Conservation (phyloP, 2,888 invertebrate genomes). For the Eupithecia abbreviata region DNA sequence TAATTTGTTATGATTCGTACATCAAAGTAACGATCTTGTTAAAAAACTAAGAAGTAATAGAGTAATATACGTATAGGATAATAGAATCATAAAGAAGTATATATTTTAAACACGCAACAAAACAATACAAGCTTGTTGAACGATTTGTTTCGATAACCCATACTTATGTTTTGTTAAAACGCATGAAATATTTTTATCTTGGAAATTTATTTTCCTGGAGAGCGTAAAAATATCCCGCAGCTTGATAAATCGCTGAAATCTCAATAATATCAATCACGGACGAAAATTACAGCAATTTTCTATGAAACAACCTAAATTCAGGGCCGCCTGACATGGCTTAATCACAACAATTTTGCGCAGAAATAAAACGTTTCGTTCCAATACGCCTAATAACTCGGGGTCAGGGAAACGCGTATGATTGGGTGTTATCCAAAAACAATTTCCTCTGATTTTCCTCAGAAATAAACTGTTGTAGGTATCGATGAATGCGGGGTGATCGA, state of each 20-base stretch:
- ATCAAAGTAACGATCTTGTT: background rate
- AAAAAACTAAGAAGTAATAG: background rate
- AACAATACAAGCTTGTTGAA: background rate
- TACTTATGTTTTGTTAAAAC: background rate
- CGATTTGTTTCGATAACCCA: background rate
- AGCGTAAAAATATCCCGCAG: background rate
- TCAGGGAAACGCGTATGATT: slow-evolving; percentile 29
- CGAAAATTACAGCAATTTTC: slow-evolving; percentile 17
- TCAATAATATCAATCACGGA: background rate
- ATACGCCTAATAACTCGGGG: slow-evolving; percentile 28
- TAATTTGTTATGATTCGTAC: too few species aligned
- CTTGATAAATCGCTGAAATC: slow-evolving; percentile 2
- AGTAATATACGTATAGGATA: too few species aligned
- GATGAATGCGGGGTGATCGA: slow-evolving; percentile 69
- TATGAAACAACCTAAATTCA: background rate
- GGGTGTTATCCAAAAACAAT: slow-evolving; percentile 33
- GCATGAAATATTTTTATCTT: background rate
- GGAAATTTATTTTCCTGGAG: background rate
- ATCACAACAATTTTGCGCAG: slow-evolving; percentile 14
- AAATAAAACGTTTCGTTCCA: slow-evolving; percentile 25
- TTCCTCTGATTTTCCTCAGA: slow-evolving; percentile 31
- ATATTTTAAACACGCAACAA: background rate
- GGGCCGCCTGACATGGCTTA: slow-evolving; percentile 6
- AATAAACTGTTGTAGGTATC: slow-evolving; percentile 43
- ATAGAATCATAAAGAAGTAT: too few species aligned